Conservation (phyloP, 2,113 vertebrate species). For the Scalopus aquaticus region DNA sequence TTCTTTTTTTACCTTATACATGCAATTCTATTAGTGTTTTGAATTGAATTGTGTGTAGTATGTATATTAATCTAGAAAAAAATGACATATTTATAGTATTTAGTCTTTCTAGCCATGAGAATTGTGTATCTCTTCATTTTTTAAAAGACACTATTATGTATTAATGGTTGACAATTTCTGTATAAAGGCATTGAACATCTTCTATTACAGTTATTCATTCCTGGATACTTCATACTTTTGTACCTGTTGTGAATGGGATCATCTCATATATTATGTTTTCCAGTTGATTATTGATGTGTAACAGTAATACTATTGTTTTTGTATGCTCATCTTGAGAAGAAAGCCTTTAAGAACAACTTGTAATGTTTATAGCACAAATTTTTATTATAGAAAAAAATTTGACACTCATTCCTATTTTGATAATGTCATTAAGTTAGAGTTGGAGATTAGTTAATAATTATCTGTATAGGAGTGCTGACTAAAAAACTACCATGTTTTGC, state of each 20-base stretch:
- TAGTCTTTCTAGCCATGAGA: constrained; percentile 47
- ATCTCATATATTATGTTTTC: neutral
- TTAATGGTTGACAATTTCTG: neutral
- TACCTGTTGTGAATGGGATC: neutral
- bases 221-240: neutral
- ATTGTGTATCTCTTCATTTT: constrained; percentile 53
- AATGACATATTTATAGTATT: neutral
- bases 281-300: neutral
- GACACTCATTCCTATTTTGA: neutral
- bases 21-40: neutral
- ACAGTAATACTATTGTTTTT: neutral
- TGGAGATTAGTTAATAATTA: constrained; percentile 1
- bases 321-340: constrained; percentile 16
- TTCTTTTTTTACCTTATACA: neutral
- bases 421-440: neutral
- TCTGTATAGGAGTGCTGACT: neutral
- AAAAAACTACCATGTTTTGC: neutral
- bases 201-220: constrained; percentile 30
- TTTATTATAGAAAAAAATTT: constrained; percentile 47
- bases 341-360: neutral
- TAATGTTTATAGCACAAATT: neutral
- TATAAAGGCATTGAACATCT: neutral
- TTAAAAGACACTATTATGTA: neutral
- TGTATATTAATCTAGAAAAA: neutral
- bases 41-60: neutral